Base-by-base conservation (phyloP, 1,140 invertebrate genomes). In the Leptonema lineaticorne region DNA sequence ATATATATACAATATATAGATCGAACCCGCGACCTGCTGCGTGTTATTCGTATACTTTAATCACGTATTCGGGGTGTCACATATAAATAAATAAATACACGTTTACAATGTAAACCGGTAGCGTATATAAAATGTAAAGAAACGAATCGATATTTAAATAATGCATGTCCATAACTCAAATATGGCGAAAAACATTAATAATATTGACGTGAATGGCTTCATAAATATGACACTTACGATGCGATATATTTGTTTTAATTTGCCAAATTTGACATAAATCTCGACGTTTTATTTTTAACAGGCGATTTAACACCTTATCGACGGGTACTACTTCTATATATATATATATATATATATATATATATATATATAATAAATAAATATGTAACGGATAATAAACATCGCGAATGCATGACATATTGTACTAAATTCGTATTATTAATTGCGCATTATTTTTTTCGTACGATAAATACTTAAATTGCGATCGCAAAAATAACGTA, bases 191-290 rank as follows among this genome's bases (percentile, higher is more conserved):
- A n/a, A n/a, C n/a, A n/a, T 69, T 72, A 69, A 72, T 69, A 50
- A 58, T 29, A 45, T 56, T 57, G 67, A 72, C 70, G 69, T 30
- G 66, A 69, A 72, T 69, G 63, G 64, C 45, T 66, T 45, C 67
- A 72, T 72, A 72, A 72, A 72, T 72, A 72, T 62, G 41, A 28
- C 28, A 30, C 66, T 33, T 60, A 26, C 28, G 62, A 67, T 67
- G 62, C 58, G 67, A 62, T 63, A 53, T 41, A 28, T 28, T 29
- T 26, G 64, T 63, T 67, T 53, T 69, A 63, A 72, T 72, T 72
- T 67, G 67, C 70, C 70, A 63, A 72, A 72, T 41, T 63, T 72
- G 63, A 11, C 70, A 72, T 72, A 72, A 72, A 72, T 72, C 70
- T 72, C 41, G 24, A 11, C n/a, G 14, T 16, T 4, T 14, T 3